These are phyloP conservation scores for Ethmia dodecea DNA, from an alignment of 2,888 invertebrate species.

Conservation along the genomic window DNA sequence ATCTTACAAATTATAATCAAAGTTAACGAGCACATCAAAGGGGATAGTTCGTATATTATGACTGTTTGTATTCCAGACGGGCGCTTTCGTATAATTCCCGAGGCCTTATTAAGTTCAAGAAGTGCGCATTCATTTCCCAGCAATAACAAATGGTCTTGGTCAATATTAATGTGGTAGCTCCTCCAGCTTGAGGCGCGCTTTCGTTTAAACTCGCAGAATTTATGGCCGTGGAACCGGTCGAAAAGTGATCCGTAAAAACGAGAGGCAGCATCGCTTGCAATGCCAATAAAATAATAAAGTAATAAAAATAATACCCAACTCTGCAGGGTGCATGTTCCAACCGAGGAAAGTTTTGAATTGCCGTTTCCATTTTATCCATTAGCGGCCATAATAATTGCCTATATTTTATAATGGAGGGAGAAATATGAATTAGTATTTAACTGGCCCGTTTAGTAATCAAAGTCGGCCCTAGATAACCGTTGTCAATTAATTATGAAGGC, in stretches of 20 bases:
- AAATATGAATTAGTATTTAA: constrained; percentile 40
- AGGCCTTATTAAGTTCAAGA: constrained; percentile 36
- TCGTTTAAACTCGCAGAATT: constrained; percentile 54
- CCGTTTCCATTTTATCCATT: constrained; percentile 42
- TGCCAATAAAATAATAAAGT: constrained; percentile 66
- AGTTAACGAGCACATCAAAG: constrained; percentile 42
- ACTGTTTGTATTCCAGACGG: constrained; percentile 32
- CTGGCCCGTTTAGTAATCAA: constrained; percentile 38
- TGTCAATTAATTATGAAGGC: constrained; percentile 71
- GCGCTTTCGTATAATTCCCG: constrained; percentile 35
- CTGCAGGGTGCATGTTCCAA: constrained; percentile 46
- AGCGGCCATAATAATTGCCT: constrained; percentile 40
- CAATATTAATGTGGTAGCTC: constrained; percentile 54
- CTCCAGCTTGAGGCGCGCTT: constrained; percentile 45
- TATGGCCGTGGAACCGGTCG: constrained; percentile 51
- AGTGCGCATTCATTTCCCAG: constrained; percentile 33
- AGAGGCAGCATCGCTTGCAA: constrained; percentile 56
- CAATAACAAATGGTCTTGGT: constrained; percentile 54
- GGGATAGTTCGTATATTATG: constrained; percentile 23
- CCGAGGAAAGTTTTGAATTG: constrained; percentile 45
- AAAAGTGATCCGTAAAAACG: constrained; percentile 64
- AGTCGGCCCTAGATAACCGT: constrained; percentile 52
- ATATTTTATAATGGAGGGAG: constrained; percentile 40
- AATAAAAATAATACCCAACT: constrained; percentile 53
- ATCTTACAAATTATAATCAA: constrained; percentile 39